Conservation (phyloP, 2,797 vertebrate species). For the Potorous gilbertii region DNA sequence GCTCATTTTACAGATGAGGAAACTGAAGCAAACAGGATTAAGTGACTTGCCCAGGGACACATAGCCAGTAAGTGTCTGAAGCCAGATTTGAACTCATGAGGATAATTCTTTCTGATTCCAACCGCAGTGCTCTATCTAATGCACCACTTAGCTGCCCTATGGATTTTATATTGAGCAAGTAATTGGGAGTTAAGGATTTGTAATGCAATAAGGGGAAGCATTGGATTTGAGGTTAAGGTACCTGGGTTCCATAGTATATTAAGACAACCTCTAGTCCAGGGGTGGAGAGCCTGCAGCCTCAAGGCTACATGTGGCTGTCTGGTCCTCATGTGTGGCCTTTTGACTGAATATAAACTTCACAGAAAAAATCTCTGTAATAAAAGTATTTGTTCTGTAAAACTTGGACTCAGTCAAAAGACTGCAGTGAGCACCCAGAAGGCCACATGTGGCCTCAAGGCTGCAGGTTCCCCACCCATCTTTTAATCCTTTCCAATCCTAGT, state of each 20-base stretch:
- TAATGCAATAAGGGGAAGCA: neutral
- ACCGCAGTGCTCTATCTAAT: neutral
- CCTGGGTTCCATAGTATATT: neutral
- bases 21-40: neutral
- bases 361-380: too few species aligned
- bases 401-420: too few species aligned
- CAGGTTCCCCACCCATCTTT: too few species aligned
- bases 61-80: neutral
- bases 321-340: too few species aligned
- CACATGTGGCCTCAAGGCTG: too few species aligned
- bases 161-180: neutral
- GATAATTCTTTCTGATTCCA: neutral
- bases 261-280: neutral
- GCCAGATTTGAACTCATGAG: neutral
- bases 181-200: neutral
- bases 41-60: neutral
- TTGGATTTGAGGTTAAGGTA: neutral
- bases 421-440: too few species aligned
- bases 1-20: neutral
- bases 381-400: too few species aligned
- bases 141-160: neutral
- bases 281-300: too few species aligned
- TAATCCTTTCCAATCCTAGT: neutral
- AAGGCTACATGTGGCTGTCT: too few species aligned
- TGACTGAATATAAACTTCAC: too few species aligned